Base-by-base conservation (phyloP, 2,888 invertebrate species). In the Drosophila ustulata region DNA sequence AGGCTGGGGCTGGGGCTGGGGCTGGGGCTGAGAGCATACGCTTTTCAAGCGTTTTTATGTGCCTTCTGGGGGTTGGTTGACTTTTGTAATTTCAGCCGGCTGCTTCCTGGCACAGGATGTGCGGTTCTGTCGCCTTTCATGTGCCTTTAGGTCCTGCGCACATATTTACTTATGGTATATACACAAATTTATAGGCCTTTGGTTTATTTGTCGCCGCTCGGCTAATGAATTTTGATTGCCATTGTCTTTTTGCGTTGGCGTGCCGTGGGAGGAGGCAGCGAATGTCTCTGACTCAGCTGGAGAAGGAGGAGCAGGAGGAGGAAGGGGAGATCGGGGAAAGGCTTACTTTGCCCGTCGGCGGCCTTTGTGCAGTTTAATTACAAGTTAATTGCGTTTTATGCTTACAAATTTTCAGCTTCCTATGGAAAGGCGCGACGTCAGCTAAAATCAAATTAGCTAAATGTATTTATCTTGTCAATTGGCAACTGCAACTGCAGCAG, bases 381-480 rank as follows among this genome's bases (percentile, higher is more conserved):
- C 78, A 83, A 74, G 74, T 89, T 86, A 89, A 86, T 86, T 86
- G 85, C 89, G 71, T 82, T 88, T 89, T 66, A 80, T 78, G 75
- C 80, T 59, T 80, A 88, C 85, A 82, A 85, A 85, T 89, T 88
- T 71, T 56, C 55, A 77, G 74, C 80, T 84, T 89, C 79, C 88
- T 76, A 71, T 67, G 57, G 59, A 50, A 69, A 57, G 46, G 49
- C 57, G 49, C 63, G 71, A 71, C 76, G 68, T 53, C 71, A 51
- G 64, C 78, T 59, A 74, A 80, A 73, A 80, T 80, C 89, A 86
- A 86, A 86, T 86, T 86, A 89, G 88, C 81, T 71, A 87, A 89
- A 89, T 84, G 88, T 90, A 90, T 89, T 89, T 89, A 90, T 86
- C 82, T 88, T 89, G 89, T 88, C 90, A 89, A 90, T 89, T 89